A percentile compares a stretch with the other conserved stretches of the same genome.
Evolutionary conservation across 1,140 invertebrate genomes (phyloP).

Genomic region (Hirudo medicinalis): DNA sequence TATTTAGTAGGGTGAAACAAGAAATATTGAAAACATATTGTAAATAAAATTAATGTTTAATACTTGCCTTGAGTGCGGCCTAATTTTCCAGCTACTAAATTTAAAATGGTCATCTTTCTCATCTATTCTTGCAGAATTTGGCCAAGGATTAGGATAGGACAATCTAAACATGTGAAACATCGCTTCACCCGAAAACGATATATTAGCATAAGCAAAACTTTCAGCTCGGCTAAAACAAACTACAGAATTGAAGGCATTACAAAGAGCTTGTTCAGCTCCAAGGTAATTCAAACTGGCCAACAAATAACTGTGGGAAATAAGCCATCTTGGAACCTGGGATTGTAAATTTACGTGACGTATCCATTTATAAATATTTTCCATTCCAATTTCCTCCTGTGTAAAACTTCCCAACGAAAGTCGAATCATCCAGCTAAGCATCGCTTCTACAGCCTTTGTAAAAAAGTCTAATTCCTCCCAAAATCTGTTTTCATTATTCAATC

Average conservation of each 20-base stretch:
- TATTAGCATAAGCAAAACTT: conserved; percentile 23
- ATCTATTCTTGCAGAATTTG: not conserved
- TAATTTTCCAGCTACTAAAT: not conserved
- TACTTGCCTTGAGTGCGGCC: conserved; percentile 4
- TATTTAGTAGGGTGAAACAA: not conserved
- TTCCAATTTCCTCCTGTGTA: not conserved
- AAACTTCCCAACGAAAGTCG: not conserved
- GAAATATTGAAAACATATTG: not conserved
- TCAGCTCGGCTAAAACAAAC: conserved; percentile 23
- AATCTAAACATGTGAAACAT: conserved; percentile 20
- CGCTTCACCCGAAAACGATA: conserved; percentile 23
- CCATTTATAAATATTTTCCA: not conserved
- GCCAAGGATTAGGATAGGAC: conserved; percentile 17
- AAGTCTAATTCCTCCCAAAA: conserved; percentile 23
- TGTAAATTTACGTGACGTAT: not conserved
- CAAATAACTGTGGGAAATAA: conserved; percentile 20
- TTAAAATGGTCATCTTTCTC: not conserved
- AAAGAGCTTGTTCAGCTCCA: conserved; percentile 24
- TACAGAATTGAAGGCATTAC: conserved; percentile 21
- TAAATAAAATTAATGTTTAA: not conserved
- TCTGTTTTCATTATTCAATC: conserved; percentile 15
- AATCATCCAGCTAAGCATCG: conserved; percentile 16
- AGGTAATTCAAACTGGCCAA: conserved; percentile 23
- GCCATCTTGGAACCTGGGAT: conserved; percentile 15
- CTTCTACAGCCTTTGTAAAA: conserved; percentile 22